Evolutionary conservation across 1,140 invertebrate genomes (phyloP).

Genomic region (Aphaenogaster rudis): DNA sequence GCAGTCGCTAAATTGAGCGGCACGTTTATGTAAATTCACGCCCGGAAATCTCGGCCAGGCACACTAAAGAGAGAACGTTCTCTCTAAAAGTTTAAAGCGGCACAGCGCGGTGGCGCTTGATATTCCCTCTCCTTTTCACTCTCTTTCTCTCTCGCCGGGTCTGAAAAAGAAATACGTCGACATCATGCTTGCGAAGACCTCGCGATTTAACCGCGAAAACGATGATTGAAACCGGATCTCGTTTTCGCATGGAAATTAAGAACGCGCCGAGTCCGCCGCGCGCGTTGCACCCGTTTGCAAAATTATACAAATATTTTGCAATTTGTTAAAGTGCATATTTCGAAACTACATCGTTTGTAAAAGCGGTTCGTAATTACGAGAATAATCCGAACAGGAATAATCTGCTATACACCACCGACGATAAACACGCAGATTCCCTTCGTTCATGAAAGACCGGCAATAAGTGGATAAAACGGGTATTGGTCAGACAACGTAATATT

Average conservation of each 20-base stretch:
- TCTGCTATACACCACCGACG: background rate
- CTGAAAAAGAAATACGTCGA: background rate
- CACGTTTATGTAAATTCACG: conserved; percentile 62
- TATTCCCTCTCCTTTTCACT: conserved; percentile 7
- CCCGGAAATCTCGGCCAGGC: conserved; percentile 48
- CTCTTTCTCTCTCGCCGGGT: background rate
- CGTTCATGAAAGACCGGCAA: background rate
- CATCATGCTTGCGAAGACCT: conserved; percentile 6
- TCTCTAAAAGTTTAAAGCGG: conserved; percentile 30
- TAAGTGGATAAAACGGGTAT: background rate
- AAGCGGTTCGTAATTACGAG: conserved; percentile 20
- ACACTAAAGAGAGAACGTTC: conserved; percentile 32
- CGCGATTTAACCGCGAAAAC: conserved; percentile 7
- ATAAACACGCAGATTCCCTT: background rate
- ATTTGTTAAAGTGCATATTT: conserved; percentile 18
- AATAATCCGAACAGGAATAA: conserved; percentile 13
- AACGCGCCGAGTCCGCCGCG: background rate
- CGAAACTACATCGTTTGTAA: background rate
- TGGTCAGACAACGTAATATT: background rate
- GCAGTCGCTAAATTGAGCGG: conserved; percentile 63
- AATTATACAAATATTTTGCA: conserved; percentile 44
- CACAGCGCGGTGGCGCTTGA: background rate
- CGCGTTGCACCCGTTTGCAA: background rate
- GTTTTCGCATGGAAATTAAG: conserved; percentile 18
- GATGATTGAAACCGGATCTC: conserved; percentile 9